Evolutionary conservation across 2,888 invertebrate genomes (phyloP).

Genomic region (Hemistola chrysoprasaria): DNA sequence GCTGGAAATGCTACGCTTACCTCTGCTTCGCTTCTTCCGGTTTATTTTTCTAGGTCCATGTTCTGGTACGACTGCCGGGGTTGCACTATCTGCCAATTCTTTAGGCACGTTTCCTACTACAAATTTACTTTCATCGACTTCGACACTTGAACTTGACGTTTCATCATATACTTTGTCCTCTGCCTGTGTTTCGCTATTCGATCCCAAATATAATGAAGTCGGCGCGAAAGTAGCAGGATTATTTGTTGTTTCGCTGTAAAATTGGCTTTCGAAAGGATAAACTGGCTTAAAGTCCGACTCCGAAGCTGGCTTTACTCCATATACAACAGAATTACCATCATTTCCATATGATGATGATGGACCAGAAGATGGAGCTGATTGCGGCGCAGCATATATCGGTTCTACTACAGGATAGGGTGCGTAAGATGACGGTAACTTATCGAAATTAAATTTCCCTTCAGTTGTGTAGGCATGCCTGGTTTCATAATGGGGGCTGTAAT

Average conservation of each 20-base stretch:
- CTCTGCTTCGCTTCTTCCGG: conserved; percentile 40
- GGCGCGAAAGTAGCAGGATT: conserved; percentile 66
- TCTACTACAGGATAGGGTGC: conserved; percentile 66
- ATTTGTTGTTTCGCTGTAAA: conserved; percentile 65
- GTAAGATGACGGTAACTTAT: conserved; percentile 53
- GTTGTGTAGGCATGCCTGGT: conserved; percentile 69
- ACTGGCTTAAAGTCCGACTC: conserved; percentile 74
- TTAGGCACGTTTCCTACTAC: conserved; percentile 86
- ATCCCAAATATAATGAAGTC: conserved; percentile 74
- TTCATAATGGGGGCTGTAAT: conserved; percentile 67
- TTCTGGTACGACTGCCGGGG: conserved; percentile 84
- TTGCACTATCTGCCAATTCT: conserved; percentile 76
- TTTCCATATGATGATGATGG: conserved; percentile 61
- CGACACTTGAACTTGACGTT: conserved; percentile 41
- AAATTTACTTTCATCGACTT: conserved; percentile 76
- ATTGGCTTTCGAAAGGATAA: conserved; percentile 71
- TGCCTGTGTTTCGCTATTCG: conserved; percentile 64
- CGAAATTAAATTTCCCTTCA: conserved; percentile 61
- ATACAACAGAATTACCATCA: conserved; percentile 67
- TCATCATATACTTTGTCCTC: conserved; percentile 56
- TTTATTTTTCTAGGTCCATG: conserved; percentile 83
- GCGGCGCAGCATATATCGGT: conserved; percentile 70
- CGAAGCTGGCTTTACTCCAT: conserved; percentile 67
- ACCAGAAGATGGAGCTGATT: conserved; percentile 53
- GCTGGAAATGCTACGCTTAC: conserved; percentile 56